Evolutionary conservation across 1,140 invertebrate species (phyloP).

Genomic region (Rhyacophila brunnea): DNA sequence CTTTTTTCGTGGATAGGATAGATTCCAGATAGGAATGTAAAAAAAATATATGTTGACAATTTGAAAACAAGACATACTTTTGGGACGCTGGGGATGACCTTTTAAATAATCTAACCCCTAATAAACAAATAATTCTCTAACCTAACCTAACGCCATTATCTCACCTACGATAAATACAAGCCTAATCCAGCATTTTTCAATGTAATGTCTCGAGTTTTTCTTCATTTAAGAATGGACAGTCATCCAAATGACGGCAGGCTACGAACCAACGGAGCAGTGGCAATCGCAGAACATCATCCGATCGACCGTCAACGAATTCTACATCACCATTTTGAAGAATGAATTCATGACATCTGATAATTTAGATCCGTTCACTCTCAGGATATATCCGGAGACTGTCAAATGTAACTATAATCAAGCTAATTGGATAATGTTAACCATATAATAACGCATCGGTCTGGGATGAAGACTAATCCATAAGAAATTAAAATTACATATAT

Average conservation of each 20-base stretch:
- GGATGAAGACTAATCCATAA: slow-evolving; percentile 36
- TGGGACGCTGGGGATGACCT: too few relatives aligned
- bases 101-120: too few relatives aligned
- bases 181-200: too few relatives aligned
- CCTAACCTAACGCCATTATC: too few relatives aligned
- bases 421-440: slow-evolving; percentile 42
- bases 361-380: slow-evolving; percentile 42
- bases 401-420: slow-evolving; percentile 54
- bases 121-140: too few relatives aligned
- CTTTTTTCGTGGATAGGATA: too few relatives aligned
- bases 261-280: slow-evolving; percentile 49
- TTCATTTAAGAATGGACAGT: slow-evolving; percentile 59
- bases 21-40: too few relatives aligned
- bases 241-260: slow-evolving; percentile 56
- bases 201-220: too few relatives aligned
- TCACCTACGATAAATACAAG: too few relatives aligned
- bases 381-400: slow-evolving; percentile 50
- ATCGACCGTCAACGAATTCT: slow-evolving; percentile 49
- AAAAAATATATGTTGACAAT: too few relatives aligned
- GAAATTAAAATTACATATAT: too few relatives aligned
- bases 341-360: slow-evolving; percentile 42
- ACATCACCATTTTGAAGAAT: slow-evolving; percentile 55
- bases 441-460: slow-evolving; percentile 40
- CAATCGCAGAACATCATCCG: slow-evolving; percentile 41
- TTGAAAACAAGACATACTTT: too few relatives aligned